Evolutionary conservation across 2,888 invertebrate genomes (phyloP).

Genomic region (Aplocera efformata): DNA sequence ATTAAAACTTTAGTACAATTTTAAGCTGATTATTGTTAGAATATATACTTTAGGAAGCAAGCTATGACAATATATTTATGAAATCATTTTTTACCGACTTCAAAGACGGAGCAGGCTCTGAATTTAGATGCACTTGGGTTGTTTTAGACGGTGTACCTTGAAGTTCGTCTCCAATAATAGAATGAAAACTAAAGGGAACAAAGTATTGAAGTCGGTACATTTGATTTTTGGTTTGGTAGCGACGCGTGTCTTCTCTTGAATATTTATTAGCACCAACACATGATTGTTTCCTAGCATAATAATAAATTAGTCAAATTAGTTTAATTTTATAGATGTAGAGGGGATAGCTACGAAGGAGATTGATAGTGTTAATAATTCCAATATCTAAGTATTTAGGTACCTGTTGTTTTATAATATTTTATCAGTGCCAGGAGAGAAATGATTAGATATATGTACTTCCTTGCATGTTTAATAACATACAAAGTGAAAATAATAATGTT

Average conservation of each 20-base stretch:
- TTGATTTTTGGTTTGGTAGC: too few relatives aligned
- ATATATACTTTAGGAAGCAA: conserved; percentile 24
- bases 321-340: conserved; percentile 41
- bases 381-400: conserved; percentile 43
- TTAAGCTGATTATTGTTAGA: too few relatives aligned
- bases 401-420: conserved; percentile 39
- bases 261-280: conserved; percentile 25
- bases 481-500: too few relatives aligned
- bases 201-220: too few relatives aligned
- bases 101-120: too few relatives aligned
- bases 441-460: conserved; percentile 8
- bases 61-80: conserved; percentile 14
- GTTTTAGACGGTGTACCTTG: too few relatives aligned
- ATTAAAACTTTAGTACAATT: too few relatives aligned
- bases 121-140: too few relatives aligned
- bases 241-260: not conserved
- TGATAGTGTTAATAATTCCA: conserved; percentile 57
- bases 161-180: too few relatives aligned
- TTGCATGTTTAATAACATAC: conserved; percentile 23
- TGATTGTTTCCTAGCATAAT: conserved; percentile 55
- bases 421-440: conserved; percentile 37
- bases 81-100: conserved; percentile 1
- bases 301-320: conserved; percentile 67
- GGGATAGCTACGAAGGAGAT: conserved; percentile 56
- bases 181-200: too few relatives aligned